A percentile compares a stretch with the other conserved stretches of the same genome.
phyloP scores from a whole-genome alignment of 2,113 vertebrate genomes.

The Serinus canaria region DNA sequence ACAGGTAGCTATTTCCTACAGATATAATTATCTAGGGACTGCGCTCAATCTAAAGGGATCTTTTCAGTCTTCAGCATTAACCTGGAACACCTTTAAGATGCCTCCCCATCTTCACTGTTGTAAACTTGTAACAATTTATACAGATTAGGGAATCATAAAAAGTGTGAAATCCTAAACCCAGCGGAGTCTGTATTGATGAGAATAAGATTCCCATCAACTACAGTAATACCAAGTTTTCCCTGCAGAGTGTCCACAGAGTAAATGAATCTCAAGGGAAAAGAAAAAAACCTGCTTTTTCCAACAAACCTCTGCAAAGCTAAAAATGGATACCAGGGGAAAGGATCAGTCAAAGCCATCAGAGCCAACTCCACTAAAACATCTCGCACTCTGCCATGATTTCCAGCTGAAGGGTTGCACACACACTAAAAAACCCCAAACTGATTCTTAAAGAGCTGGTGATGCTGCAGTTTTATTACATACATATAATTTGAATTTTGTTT shows the following conservation, averaged over 20 bases:
- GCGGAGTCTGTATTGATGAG: background rate
- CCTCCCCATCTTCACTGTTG: background rate
- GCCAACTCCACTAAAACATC: background rate
- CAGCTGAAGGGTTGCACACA: background rate
- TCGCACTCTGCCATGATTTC: background rate
- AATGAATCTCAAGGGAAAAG: background rate
- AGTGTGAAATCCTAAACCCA: background rate
- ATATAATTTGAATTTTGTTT: background rate
- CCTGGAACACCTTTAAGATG: background rate
- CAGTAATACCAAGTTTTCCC: background rate
- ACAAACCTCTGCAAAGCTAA: background rate
- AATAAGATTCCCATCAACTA: background rate
- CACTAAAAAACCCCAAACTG: accelerated
- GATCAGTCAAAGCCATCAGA: background rate
- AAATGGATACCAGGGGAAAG: background rate
- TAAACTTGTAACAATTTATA: background rate
- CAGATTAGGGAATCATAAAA: background rate
- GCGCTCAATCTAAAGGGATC: background rate
- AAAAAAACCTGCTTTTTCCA: background rate
- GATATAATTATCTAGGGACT: background rate
- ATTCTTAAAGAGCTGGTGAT: background rate
- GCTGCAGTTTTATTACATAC: background rate
- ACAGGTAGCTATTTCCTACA: slow-evolving; percentile 33
- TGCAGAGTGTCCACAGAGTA: background rate
- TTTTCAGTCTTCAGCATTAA: slow-evolving; percentile 15